Evolutionary conservation across 2,888 invertebrate species (phyloP), one percentile per base, ranked within the genome.

Genomic region (Hirtodrosophila alboralis): DNA sequence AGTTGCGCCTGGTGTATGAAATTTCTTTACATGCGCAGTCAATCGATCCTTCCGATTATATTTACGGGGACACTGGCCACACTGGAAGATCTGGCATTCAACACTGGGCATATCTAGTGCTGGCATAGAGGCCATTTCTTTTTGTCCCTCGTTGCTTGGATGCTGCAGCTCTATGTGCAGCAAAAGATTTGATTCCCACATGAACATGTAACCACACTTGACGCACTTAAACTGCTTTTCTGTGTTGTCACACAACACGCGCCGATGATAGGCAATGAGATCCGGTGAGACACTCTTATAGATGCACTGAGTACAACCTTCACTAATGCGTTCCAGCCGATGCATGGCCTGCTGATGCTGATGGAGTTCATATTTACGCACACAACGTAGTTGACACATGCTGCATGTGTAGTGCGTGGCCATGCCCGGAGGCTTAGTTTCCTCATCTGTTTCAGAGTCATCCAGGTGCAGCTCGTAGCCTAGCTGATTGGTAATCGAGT

Each of bases 241-340:
- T 1, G 18, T 27, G 43, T 89, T 90, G 13, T 67, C 74, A 40
- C 90, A 91, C 47, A 89, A 89, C 75, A 90, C 72, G 85, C 91
- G 84, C 89, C 91, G 49, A 90, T 93, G 93, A 5, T 92, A 91
- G 0, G 90, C 89, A 1, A 93, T 91, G 0, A 92, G 89, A 56
- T 91, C 91, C 14, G 91, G 75, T 0, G 92, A 91, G 0, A 92
- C 92, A 69, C 93, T 93, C 37, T 91, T 88, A 89, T 92, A 92
- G n/a, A 90, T 87, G 76, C 93, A 93, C n/a, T 90, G 88, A 38
- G 90, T 90, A 70, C 93, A 93, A 12, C 92, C 91, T 8, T 91
- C 88, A 0, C 91, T 91, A 1, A 92, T 88, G 48, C 92, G 91
- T 1, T 92, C 92, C 58, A 92, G 64, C 12, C 78, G 78, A 60